A percentile compares a stretch with the other conserved stretches of the same genome.
These are phyloP conservation scores for Scaptomyza caliginosa DNA, from an alignment of 2,888 invertebrate genomes.

Conservation along the genomic window DNA sequence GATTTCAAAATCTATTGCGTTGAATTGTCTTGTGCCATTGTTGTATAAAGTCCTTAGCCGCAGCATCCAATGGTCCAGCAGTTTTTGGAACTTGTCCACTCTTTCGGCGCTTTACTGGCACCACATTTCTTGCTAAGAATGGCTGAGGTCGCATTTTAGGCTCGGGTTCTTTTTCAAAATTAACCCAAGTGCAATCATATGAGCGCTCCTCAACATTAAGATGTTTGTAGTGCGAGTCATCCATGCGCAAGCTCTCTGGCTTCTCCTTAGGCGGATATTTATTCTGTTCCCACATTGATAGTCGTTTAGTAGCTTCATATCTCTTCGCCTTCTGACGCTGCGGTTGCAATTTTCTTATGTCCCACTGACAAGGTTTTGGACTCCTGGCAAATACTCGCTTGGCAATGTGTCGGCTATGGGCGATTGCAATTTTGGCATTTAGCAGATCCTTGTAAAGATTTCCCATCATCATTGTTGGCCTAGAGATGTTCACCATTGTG, in stretches of 20 bases:
- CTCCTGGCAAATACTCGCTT: slow-evolving; percentile 4
- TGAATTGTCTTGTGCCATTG: slow-evolving; percentile 38
- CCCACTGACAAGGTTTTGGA: neutral
- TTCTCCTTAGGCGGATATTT: neutral
- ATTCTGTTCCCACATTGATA: slow-evolving; percentile 61
- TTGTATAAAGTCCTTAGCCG: slow-evolving; percentile 32
- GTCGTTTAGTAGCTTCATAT: slow-evolving; percentile 44
- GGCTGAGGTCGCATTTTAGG: neutral
- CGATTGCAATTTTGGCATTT: slow-evolving; percentile 38
- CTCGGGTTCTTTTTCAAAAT: slow-evolving; percentile 57
- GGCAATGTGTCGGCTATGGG: slow-evolving; percentile 45
- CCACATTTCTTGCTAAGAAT: neutral
- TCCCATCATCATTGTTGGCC: slow-evolving; percentile 44
- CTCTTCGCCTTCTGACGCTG: slow-evolving; percentile 46
- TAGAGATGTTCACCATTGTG: slow-evolving; percentile 49
- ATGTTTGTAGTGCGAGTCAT: slow-evolving; percentile 65
- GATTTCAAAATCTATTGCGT: slow-evolving; percentile 14
- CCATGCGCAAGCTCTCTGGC: slow-evolving; percentile 43
- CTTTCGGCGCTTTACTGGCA: neutral
- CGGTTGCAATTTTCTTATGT: neutral
- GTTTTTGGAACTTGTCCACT: slow-evolving; percentile 22
- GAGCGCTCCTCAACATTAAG: slow-evolving; percentile 50
- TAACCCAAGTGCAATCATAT: slow-evolving; percentile 76
- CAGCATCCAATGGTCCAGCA: slow-evolving; percentile 34
- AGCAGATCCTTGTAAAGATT: slow-evolving; percentile 52